Evolutionary conservation across 2,797 vertebrate genomes (phyloP).

Genomic region (Sarcophilus harrisii): DNA sequence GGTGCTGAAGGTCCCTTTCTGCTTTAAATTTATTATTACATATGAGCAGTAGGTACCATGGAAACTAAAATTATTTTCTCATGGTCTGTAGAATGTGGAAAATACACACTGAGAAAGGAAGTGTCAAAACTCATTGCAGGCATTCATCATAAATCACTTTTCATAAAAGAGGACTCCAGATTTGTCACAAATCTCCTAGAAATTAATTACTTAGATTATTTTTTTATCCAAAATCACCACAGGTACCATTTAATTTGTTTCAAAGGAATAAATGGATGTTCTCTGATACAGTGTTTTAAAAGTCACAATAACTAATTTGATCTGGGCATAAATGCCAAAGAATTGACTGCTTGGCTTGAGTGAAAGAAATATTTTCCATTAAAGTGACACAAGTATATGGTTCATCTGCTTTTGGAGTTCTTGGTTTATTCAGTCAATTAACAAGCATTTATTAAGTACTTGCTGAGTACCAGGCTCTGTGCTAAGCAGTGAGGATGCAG

Average conservation of each 20-base stretch:
- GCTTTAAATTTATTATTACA: neutral
- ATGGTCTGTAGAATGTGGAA: neutral
- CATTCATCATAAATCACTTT: neutral
- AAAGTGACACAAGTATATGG: neutral
- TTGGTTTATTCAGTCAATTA: neutral
- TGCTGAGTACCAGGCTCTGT: neutral
- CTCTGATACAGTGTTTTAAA: neutral
- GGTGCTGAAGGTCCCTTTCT: neutral
- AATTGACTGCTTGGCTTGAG: neutral
- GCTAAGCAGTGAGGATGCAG: neutral
- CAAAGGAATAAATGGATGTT: neutral
- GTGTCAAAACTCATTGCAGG: neutral
- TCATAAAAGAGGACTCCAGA: neutral
- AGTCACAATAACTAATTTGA: neutral
- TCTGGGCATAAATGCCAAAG: neutral
- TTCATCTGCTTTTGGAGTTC: neutral
- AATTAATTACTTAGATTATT: neutral
- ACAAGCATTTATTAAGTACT: neutral
- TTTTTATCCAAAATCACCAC: neutral
- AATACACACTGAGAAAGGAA: neutral
- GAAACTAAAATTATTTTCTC: neutral
- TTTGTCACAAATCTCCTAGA: neutral
- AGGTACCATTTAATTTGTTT: slow-evolving; percentile 16
- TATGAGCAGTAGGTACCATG: neutral
- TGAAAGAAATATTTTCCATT: neutral